A percentile compares a stretch with the other conserved stretches of the same genome.
Evolutionary conservation across 2,797 vertebrate species (phyloP).

Genomic region (Vireo griseus): DNA sequence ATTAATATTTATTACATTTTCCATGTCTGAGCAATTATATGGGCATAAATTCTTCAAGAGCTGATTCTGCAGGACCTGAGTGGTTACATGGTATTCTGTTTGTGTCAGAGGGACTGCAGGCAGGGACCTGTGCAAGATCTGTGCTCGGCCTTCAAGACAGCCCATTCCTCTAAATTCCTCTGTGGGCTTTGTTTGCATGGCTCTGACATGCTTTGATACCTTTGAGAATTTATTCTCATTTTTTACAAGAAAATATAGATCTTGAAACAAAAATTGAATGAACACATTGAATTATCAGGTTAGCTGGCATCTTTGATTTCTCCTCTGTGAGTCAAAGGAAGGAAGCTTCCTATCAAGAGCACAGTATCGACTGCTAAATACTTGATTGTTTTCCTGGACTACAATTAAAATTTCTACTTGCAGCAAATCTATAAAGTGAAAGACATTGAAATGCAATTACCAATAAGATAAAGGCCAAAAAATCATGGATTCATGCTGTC

Average conservation of each 20-base stretch:
- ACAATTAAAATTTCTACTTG: not conserved
- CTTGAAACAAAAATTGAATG: not conserved
- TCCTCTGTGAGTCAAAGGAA: not conserved
- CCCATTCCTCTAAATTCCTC: not conserved
- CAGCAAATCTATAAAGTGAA: not conserved
- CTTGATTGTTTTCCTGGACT: not conserved
- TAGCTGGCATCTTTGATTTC: not conserved
- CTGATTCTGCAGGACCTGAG: slow-evolving; percentile 39
- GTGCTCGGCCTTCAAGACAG: not conserved
- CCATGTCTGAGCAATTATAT: slow-evolving; percentile 48
- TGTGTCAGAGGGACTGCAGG: slow-evolving; percentile 12
- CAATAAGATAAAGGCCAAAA: not conserved
- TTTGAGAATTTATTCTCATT: not conserved
- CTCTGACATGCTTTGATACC: not conserved
- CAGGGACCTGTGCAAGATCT: not conserved
- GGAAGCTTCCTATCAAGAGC: not conserved
- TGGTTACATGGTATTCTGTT: not conserved
- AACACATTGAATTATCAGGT: not conserved
- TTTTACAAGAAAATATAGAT: not conserved
- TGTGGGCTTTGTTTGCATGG: not conserved
- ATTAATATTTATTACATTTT: slow-evolving; percentile 67
- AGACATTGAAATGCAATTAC: not conserved
- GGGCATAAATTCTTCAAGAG: slow-evolving; percentile 51
- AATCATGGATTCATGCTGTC: not conserved
- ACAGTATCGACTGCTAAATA: not conserved